Percentiles rank a stretch among this genome's conserved stretches.
phyloP scores from a whole-genome alignment of 2,113 vertebrate genomes.

The Salminus brasiliensis region DNA sequence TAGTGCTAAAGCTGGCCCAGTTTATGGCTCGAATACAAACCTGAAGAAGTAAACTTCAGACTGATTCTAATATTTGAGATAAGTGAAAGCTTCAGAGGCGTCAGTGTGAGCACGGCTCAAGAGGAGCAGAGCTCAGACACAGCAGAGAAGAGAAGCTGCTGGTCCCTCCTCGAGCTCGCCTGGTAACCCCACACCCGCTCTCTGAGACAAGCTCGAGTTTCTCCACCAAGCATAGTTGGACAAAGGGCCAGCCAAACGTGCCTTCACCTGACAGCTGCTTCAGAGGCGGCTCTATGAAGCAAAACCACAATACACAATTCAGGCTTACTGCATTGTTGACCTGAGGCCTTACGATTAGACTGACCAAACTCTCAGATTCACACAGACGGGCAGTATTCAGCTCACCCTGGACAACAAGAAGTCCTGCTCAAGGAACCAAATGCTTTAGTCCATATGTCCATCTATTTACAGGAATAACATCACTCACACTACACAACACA shows the following conservation, averaged over 20 bases:
- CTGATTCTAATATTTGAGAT: background rate
- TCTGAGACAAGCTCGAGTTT: constrained; percentile 44
- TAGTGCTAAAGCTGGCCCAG: no score
- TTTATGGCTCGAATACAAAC: no score
- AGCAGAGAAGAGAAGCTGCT: background rate
- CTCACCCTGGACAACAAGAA: background rate
- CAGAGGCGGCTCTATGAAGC: background rate
- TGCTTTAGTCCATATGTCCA: background rate
- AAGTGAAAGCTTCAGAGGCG: no score
- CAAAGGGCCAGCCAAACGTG: constrained; percentile 4
- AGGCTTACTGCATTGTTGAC: background rate
- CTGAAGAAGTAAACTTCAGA: no score
- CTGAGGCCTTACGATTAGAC: background rate
- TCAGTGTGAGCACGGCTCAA: background rate
- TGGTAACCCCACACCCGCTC: constrained; percentile 45
- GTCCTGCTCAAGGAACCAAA: background rate
- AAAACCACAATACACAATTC: background rate
- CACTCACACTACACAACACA: no score
- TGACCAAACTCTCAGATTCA: background rate
- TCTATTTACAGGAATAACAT: no score
- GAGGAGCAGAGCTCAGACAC: background rate
- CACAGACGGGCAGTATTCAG: background rate
- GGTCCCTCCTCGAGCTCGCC: background rate
- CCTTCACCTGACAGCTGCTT: constrained; percentile 20
- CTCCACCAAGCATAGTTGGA: constrained; percentile 25